Evolutionary conservation across 2,888 invertebrate species (phyloP).

Genomic region (Apoderus coryli): DNA sequence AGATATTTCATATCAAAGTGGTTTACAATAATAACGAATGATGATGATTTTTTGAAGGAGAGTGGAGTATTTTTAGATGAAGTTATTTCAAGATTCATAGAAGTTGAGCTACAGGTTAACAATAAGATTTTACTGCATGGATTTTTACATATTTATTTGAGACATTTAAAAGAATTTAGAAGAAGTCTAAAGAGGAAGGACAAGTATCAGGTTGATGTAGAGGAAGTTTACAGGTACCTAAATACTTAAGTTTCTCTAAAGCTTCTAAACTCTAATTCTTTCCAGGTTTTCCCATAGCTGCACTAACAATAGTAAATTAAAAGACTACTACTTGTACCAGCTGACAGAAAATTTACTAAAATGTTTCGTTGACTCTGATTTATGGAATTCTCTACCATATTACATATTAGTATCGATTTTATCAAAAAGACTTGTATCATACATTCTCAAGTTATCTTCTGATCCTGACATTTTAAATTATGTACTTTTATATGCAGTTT

Average conservation of each 20-base stretch:
- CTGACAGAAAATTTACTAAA: conserved; percentile 41
- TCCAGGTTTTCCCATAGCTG: conserved; percentile 30
- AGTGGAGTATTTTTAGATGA: conserved; percentile 31
- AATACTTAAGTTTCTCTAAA: not conserved
- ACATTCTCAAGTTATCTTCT: conserved; percentile 35
- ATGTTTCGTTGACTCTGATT: conserved; percentile 50
- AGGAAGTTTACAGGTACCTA: conserved; percentile 36
- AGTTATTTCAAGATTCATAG: conserved; percentile 29
- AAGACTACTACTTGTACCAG: conserved; percentile 44
- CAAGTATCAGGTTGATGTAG: conserved; percentile 34
- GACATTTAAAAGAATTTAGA: conserved; percentile 49
- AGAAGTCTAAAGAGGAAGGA: conserved; percentile 43
- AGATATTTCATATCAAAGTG: conserved; percentile 35
- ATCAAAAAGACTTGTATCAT: conserved; percentile 40
- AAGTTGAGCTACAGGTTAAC: conserved; percentile 30
- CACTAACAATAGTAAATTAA: conserved; percentile 34
- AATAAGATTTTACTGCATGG: conserved; percentile 32
- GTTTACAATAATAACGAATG: conserved; percentile 36
- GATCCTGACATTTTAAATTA: conserved; percentile 38
- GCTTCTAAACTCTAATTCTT: too few species aligned
- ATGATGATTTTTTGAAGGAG: conserved; percentile 33
- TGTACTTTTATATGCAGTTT: conserved; percentile 21
- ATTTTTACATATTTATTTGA: conserved; percentile 38
- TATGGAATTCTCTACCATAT: conserved; percentile 52
- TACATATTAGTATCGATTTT: conserved; percentile 46